Base-by-base conservation (phyloP, 2,888 invertebrate genomes). In the Alitta virens region DNA sequence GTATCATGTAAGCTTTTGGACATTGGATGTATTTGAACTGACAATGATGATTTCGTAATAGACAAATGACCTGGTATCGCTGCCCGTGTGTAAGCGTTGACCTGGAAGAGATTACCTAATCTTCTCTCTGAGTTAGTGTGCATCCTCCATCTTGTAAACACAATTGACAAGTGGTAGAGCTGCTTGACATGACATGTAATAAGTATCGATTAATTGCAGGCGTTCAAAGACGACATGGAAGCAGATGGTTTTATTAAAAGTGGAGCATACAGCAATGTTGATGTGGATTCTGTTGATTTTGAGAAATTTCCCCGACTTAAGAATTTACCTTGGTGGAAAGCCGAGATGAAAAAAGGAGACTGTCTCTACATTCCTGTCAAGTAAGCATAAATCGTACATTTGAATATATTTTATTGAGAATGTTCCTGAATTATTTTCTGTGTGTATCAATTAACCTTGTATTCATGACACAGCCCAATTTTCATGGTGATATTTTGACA, bases 331-430 rank as follows among this genome's bases (percentile, higher is more conserved):
- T 78, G 75, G 74, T 66, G 69, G 53, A 62, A 68, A 43, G 74
- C 70, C 1, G 65, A 64, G 9, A 64, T 78, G 63, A 64, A 65
- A 9, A 72, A 73, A 60, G 79, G 79, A 50, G 79, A 79, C 68
- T 79, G 79, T 68, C 57, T 78, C 14, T 78, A 66, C 60, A 76
- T 78, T 50, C 79, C 79, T 16, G 66, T 69, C 51, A 66, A 69
- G 77, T 78, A 56, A 64, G 71, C 46, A 46, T 18, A 21, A 12
- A 5, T 46, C 5, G 21, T 46, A 33, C 33, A 33, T 33, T 33
- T 33, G 33, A 33, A 33, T n/a, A 33, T 7, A 33, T 33, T 7
- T 5, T 33, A 7, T 33, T 33, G 33, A 5, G 7, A 33, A 33
- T 33, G n/a, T 46, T 46, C 46, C 46, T 18, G 46, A 5, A 46